phyloP scores from a whole-genome alignment of 2,888 invertebrate genomes.

The Drosophila diplacantha region DNA sequence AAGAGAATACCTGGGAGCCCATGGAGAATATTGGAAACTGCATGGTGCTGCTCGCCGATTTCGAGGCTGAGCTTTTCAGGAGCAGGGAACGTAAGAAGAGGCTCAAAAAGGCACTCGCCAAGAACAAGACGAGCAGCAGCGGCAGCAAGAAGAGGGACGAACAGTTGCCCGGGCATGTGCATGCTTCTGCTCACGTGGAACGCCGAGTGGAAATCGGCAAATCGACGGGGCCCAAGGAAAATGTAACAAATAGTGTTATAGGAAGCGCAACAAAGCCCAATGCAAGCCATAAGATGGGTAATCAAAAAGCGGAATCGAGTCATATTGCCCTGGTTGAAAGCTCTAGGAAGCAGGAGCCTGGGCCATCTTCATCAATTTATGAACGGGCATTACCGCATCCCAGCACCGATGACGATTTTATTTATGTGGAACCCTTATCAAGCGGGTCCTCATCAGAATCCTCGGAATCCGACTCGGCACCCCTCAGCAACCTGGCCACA shows the following conservation, averaged over 20 bases:
- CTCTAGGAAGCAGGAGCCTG: not conserved
- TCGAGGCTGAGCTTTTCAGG: conserved; percentile 19
- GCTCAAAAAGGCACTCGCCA: not conserved
- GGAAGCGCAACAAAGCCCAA: not conserved
- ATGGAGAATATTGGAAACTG: conserved; percentile 33
- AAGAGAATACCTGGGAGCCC: conserved; percentile 48
- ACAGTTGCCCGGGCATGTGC: no score
- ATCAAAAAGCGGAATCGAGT: not conserved
- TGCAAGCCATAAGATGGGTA: not conserved
- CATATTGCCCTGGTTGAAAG: not conserved
- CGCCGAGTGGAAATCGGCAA: not conserved
- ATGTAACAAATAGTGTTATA: not conserved
- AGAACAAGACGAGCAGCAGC: not conserved
- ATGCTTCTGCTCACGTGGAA: not conserved
- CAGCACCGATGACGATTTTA: no score
- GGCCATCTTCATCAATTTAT: not conserved
- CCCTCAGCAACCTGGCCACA: not conserved
- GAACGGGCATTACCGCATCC: no score
- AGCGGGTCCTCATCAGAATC: not conserved
- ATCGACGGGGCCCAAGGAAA: not conserved
- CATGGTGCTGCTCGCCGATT: conserved; percentile 32
- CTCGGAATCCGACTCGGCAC: no score
- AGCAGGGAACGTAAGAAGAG: not conserved
- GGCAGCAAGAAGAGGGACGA: not conserved
- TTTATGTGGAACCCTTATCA: no score